Conservation (phyloP, 1,140 invertebrate species). For the Brevipalpus yothersi region DNA sequence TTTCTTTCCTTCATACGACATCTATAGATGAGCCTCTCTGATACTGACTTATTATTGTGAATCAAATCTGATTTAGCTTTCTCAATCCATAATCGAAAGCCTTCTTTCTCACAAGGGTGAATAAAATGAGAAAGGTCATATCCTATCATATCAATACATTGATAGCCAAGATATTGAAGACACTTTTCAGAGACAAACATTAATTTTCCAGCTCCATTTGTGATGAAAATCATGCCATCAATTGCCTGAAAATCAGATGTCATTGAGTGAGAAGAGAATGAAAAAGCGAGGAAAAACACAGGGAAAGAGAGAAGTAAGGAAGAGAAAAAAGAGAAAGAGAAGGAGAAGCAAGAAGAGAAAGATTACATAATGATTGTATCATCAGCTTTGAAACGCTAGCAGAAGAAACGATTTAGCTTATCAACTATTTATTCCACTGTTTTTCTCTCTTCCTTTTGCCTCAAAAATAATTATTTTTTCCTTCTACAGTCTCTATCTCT, state of each 20-base stretch:
- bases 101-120: no score
- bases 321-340: neutral
- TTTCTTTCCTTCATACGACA: no score
- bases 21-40: no score
- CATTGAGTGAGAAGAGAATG: neutral
- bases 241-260: neutral
- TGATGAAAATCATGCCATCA: neutral
- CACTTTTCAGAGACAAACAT: no score
- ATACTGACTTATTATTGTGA: no score
- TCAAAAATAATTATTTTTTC: neutral
- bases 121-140: no score
- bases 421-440: neutral
- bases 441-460: neutral
- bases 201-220: neutral
- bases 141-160: no score
- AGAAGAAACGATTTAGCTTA: neutral
- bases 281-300: neutral
- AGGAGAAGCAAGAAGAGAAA: neutral
- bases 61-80: no score
- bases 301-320: neutral
- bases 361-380: neutral
- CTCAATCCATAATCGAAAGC: no score
- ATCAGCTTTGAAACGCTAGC: neutral
- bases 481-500: neutral
- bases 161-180: no score